These are phyloP conservation scores for Pantherophis guttatus DNA, from an alignment of 2,113 vertebrate species.

Conservation along the genomic window DNA sequence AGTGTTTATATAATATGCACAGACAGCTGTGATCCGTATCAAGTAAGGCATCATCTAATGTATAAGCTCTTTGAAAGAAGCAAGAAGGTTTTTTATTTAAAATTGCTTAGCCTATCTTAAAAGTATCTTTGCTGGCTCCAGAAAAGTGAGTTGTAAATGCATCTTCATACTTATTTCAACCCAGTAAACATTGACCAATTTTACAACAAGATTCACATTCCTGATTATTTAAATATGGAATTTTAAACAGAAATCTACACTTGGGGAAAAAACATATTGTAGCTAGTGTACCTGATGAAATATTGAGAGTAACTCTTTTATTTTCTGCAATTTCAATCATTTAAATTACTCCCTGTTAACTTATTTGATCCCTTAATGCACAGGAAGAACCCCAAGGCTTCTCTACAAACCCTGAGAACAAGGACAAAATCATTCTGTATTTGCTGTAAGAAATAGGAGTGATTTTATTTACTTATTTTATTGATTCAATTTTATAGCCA, in stretches of 20 bases:
- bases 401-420: neutral
- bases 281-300: neutral
- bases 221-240: slow-evolving; percentile 28
- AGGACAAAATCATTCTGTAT: neutral
- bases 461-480: neutral
- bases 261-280: neutral
- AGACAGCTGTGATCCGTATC: slow-evolving; percentile 63
- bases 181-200: slow-evolving; percentile 48
- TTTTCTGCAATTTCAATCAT: neutral
- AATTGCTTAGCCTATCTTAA: slow-evolving; percentile 53
- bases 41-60: slow-evolving; percentile 58
- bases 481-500: no score
- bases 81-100: slow-evolving; percentile 58
- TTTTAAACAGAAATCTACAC: slow-evolving; percentile 16
- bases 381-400: neutral
- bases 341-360: neutral
- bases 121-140: slow-evolving; percentile 43
- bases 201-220: slow-evolving; percentile 29
- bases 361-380: neutral
- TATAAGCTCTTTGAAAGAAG: slow-evolving; percentile 56
- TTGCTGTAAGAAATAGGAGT: neutral
- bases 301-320: neutral
- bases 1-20: slow-evolving; percentile 63
- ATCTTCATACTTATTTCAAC: slow-evolving; percentile 58
- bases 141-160: slow-evolving; percentile 49